phyloP scores from a whole-genome alignment of 1,140 invertebrate genomes.

The Hyphantria cunea region DNA sequence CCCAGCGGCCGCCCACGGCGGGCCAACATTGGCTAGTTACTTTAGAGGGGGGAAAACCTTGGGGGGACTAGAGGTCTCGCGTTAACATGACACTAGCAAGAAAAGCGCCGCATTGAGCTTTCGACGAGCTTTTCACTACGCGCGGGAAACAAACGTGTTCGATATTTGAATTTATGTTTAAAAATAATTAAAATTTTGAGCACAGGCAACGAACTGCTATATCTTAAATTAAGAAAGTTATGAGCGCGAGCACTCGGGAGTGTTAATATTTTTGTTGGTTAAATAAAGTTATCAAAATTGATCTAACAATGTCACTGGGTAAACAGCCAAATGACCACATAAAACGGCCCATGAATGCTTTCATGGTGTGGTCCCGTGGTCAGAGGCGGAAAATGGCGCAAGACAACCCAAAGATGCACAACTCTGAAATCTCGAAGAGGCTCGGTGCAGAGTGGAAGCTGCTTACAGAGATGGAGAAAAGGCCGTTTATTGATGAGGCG shows the following conservation, averaged over 20 bases:
- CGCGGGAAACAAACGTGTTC: constrained; percentile 37
- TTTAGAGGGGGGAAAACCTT: constrained; percentile 45
- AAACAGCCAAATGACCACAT: constrained; percentile 87
- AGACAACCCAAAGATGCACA: constrained; percentile 99
- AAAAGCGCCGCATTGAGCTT: constrained; percentile 78
- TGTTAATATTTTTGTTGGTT: constrained; percentile 19
- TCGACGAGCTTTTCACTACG: constrained; percentile 72
- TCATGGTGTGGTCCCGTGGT: constrained; percentile 96
- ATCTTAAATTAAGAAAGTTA: constrained; percentile 13
- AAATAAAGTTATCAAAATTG: constrained; percentile 38
- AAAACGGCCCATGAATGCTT: constrained; percentile 95
- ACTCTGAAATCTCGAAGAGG: constrained; percentile 96
- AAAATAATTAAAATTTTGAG: constrained; percentile 16
- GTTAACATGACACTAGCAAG: constrained; percentile 68
- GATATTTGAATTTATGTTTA: constrained; percentile 16
- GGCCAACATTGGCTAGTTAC: constrained; percentile 53
- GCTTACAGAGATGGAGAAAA: constrained; percentile 92
- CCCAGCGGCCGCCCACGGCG: constrained; percentile 70
- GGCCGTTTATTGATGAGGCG: constrained; percentile 98
- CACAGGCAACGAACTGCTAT: constrained; percentile 7
- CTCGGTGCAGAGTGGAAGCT: constrained; percentile 95
- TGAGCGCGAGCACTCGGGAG: constrained; percentile 9
- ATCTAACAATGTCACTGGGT: constrained; percentile 60
- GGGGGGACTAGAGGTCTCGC: constrained; percentile 49
- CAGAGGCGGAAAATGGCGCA: constrained; percentile 97